phyloP scores from a whole-genome alignment of 2,888 invertebrate species.

The Ophioninae sp. region DNA sequence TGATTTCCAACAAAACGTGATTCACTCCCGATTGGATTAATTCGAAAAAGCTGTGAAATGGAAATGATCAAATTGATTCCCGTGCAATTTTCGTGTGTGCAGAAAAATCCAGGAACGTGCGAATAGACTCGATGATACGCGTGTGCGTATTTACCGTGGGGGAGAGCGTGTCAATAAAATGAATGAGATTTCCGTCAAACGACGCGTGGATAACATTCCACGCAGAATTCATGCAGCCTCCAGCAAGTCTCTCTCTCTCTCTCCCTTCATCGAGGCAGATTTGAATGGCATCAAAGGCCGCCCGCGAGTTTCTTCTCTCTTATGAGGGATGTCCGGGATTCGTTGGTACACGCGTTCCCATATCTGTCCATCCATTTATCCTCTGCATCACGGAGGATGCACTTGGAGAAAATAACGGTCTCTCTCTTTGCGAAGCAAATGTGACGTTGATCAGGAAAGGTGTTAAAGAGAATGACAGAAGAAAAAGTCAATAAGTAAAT shows the following conservation, averaged over 20 bases:
- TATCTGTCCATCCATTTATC: too few species aligned
- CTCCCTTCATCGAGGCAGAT: constrained; percentile 12
- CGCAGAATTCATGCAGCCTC: constrained; percentile 44
- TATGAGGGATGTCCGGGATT: constrained; percentile 26
- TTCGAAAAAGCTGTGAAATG: constrained; percentile 24
- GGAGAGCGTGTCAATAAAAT: constrained; percentile 40
- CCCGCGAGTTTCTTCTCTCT: constrained; percentile 16
- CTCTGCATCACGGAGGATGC: too few species aligned
- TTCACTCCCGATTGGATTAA: constrained; percentile 7
- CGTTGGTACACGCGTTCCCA: neutral
- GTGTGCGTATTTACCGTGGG: neutral
- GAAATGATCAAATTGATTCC: constrained; percentile 47
- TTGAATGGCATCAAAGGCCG: constrained; percentile 56
- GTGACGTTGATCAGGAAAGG: too few species aligned
- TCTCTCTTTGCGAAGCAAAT: too few species aligned
- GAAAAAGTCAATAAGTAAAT: too few species aligned
- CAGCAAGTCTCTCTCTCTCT: too few species aligned
- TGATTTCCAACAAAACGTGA: too few species aligned
- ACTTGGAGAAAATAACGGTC: too few species aligned
- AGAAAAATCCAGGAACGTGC: constrained; percentile 18
- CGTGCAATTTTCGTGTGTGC: constrained; percentile 4
- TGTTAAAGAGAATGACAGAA: too few species aligned
- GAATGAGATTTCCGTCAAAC: constrained; percentile 54
- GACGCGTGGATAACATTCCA: constrained; percentile 51
- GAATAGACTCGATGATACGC: neutral